A percentile compares a stretch with the other conserved stretches of the same genome.
Conservation (phyloP, 1,140 invertebrate genomes). For the Cotesia vestalis region DNA sequence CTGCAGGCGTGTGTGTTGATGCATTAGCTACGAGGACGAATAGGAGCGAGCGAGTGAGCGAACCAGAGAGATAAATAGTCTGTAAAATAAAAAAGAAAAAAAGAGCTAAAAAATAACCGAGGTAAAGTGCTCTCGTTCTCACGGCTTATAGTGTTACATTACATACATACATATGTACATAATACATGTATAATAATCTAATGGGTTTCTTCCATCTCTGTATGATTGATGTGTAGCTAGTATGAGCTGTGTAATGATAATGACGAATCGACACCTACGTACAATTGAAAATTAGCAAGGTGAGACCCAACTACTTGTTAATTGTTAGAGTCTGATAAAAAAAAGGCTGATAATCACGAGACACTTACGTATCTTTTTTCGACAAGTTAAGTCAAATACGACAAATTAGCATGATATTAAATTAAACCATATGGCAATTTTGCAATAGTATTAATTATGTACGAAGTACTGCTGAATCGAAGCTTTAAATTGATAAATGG, state of each 20-base stretch:
- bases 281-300: constrained; percentile 22
- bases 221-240: too few relatives aligned
- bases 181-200: neutral
- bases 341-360: neutral
- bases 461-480: too few relatives aligned
- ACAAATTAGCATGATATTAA: too few relatives aligned
- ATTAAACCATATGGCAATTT: too few relatives aligned
- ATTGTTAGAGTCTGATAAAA: constrained; percentile 14
- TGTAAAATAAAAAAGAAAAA: constrained; percentile 13
- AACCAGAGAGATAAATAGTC: neutral
- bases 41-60: neutral
- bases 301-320: constrained; percentile 12
- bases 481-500: too few relatives aligned
- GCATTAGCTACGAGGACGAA: constrained; percentile 10
- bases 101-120: constrained; percentile 7
- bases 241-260: too few relatives aligned
- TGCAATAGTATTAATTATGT: neutral
- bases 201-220: constrained; percentile 17
- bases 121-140: constrained; percentile 10
- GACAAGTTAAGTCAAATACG: neutral
- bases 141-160: too few relatives aligned
- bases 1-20: constrained; percentile 3
- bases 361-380: neutral
- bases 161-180: neutral
- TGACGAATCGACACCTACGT: constrained; percentile 17